Evolutionary conservation across 2,113 vertebrate species (phyloP).

Genomic region (Sciurus niger): DNA sequence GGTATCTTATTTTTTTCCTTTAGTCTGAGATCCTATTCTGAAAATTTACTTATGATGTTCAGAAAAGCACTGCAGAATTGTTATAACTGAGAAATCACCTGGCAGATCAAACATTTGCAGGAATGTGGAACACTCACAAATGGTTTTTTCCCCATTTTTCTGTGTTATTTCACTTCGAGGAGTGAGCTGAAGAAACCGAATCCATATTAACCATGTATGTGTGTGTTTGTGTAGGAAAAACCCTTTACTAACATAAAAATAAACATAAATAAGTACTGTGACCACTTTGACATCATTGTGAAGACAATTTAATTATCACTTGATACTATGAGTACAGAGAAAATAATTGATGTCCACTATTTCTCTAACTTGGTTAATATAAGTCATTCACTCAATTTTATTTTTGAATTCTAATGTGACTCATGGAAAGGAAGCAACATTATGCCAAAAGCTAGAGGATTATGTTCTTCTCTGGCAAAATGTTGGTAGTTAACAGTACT

Average conservation of each 20-base stretch:
- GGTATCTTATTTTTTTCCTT: background rate
- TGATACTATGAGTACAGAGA: background rate
- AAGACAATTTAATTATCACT: background rate
- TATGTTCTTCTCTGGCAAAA: background rate
- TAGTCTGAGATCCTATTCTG: background rate
- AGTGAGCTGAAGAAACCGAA: background rate
- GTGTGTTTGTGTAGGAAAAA: background rate
- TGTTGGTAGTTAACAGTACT: background rate
- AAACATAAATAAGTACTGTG: background rate
- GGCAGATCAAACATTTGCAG: background rate
- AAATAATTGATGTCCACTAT: background rate
- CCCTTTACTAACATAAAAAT: background rate
- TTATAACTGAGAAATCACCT: background rate
- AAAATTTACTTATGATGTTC: background rate
- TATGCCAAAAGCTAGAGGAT: background rate
- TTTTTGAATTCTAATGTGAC: conserved; percentile 11
- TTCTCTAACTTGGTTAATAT: background rate
- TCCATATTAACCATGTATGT: background rate
- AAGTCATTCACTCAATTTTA: background rate
- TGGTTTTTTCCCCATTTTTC: background rate
- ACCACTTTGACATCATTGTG: background rate
- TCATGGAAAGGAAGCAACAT: background rate
- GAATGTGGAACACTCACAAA: background rate
- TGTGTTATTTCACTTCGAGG: background rate
- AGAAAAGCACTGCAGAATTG: background rate